Base-by-base conservation (phyloP, 2,113 vertebrate species). In the Sturnira hondurensis region DNA sequence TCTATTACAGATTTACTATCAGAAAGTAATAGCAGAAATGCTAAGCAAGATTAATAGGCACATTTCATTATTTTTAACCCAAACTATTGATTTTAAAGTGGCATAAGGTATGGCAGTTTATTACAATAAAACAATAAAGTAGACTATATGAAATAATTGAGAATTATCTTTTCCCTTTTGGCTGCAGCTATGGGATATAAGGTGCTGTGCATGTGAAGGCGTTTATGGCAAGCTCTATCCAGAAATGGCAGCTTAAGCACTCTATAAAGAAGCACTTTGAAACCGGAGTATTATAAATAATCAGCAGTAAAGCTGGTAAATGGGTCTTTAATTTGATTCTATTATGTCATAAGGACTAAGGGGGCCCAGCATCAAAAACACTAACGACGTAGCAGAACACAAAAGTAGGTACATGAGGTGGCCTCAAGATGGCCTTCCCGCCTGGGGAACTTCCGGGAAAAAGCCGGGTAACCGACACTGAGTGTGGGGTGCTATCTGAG, bases 1-100 rank as follows among this genome's bases (percentile, higher is more conserved):
- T 94, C 73, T 17, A 94, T 97, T 98, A 97, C 56, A 86, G 97
- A 96, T 97, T 97, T 96, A 97, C 41, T 90, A 95, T 93, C 98
- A 98, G 98, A 98, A 97, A 86, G 89, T 97, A 98, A 97, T 95
- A 98, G 96, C 83, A 94, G 98, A 98, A 98, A 97, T 97, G 97
- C 98, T 98, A 98, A 98, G 96, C 96, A 92, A 98, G 98, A 98
- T 98, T 98, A 98, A 99, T 98, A 98, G 98, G 97, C 63, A 52
- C 80, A 97, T 98, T 98, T 98, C 98, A 98, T 98, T 98, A 98
- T 98, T 98, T 98, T 98, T 98, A 98, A 98, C 98, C 98, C 97
- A 98, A 98, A 98, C 98, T 98, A 98, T 99, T 98, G 98, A 98
- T 98, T 99, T 98, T 98, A 98, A 98, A 98, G 97, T 97, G 96